Evolutionary conservation across 2,888 invertebrate species (phyloP).

Genomic region (Scrobipalpa atriplicella): DNA sequence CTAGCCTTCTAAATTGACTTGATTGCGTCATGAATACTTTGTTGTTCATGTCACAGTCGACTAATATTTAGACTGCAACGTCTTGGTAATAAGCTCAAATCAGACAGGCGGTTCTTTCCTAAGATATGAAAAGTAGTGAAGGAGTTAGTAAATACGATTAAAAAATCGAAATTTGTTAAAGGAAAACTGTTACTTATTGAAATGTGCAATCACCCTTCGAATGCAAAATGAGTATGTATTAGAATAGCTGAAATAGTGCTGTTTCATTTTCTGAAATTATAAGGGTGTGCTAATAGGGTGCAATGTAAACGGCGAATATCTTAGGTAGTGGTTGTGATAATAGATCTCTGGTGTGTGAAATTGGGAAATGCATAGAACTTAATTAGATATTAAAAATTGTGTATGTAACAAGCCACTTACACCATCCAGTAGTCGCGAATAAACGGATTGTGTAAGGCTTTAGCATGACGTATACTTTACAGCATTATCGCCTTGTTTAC

Average conservation of each 20-base stretch:
- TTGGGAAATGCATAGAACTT: conserved; percentile 12
- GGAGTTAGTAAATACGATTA: background rate
- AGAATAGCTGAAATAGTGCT: background rate
- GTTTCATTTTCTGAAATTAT: background rate
- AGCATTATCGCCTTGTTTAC: conserved; percentile 5
- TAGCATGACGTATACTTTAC: background rate
- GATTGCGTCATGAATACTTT: conserved; percentile 23
- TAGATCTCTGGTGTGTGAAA: conserved; percentile 49
- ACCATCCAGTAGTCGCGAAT: conserved; percentile 10
- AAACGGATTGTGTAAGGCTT: conserved; percentile 2
- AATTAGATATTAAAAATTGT: conserved; percentile 8
- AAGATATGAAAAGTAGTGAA: too few species aligned
- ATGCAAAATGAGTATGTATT: background rate
- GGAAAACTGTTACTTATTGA: background rate
- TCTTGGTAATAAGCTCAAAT: background rate
- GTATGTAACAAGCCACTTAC: conserved; percentile 11
- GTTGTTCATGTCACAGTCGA: conserved; percentile 14
- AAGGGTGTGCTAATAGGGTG: conserved; percentile 25
- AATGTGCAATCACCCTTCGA: conserved; percentile 3
- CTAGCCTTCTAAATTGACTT: background rate
- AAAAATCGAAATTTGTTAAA: conserved; percentile 3
- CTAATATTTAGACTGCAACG: background rate
- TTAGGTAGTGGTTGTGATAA: conserved; percentile 57
- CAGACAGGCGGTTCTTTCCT: background rate
- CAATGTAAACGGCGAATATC: conserved; percentile 30